phyloP scores from a whole-genome alignment of 2,113 vertebrate genomes.

The Lanius ludovicianus region DNA sequence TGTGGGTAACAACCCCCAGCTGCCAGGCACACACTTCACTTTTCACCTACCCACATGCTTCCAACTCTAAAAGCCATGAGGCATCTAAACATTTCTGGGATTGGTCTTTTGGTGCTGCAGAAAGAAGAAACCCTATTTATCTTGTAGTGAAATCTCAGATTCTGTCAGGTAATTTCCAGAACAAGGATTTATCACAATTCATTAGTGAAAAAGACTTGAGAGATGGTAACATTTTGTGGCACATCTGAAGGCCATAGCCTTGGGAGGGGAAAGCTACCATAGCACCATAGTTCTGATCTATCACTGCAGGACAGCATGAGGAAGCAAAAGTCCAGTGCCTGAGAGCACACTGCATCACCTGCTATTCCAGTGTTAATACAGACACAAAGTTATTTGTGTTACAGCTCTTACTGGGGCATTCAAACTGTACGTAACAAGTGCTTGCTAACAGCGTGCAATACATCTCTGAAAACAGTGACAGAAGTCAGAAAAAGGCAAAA shows the following conservation, averaged over 20 bases:
- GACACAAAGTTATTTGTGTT: neutral
- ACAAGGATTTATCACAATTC: neutral
- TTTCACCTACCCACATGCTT: neutral
- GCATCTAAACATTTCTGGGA: neutral
- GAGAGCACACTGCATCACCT: neutral
- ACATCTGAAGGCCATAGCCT: neutral
- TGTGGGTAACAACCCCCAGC: neutral
- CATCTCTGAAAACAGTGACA: neutral
- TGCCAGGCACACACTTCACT: rapidly evolving
- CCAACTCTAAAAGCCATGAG: neutral
- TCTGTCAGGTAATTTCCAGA: neutral
- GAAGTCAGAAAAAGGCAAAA: neutral
- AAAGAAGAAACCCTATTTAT: neutral
- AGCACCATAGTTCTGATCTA: neutral
- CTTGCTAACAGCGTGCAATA: neutral
- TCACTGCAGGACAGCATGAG: neutral
- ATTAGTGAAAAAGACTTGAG: neutral
- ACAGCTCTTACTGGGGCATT: neutral
- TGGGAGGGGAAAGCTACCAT: neutral
- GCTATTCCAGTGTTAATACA: neutral
- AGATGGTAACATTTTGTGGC: neutral
- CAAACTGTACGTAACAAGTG: neutral
- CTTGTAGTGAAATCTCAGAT: neutral
- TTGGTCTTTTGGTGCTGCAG: neutral
- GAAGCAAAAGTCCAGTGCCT: neutral